Evolutionary conservation across 2,888 invertebrate genomes (phyloP), one percentile per base, ranked within the genome.

Genomic region (Cephalotes varians): DNA sequence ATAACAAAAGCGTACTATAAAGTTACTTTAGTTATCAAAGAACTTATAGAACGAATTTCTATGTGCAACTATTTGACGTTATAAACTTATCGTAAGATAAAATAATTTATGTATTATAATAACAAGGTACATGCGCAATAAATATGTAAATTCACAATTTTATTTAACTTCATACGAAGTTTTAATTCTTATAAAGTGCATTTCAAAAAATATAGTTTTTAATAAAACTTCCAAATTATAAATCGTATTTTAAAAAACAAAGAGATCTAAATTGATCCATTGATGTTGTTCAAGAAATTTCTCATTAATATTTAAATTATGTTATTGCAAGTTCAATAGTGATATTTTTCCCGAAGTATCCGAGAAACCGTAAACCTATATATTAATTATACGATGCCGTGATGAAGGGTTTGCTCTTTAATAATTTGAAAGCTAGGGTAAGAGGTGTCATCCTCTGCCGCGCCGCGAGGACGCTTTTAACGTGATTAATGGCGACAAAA

Each of bases 401-500:
- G 56, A 56, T 34, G 21, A 31, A 56, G 71, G 44, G 56, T 69
- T 69, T 25, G 40, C 31, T 79, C 71, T 79, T 71, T 58, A 71
- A 79, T 71, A 79, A 79, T 58, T 79, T 79, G 56, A 71, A 77
- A 69, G 71, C 56, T 44, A 79, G 71, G 56, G 31, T 56, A 21
- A 77, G 44, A 56, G 40, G 72, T 71, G 77, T 56, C 77, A 77
- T 18, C 40, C 31, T 25, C 58, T 37, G 47, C 21, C 40, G 69
- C 28, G 28, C 72, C 47, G 37, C 65, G 31, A 51, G 69, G n/a
- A 56, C 15, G 73, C 49, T 54, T 80, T 80, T 64, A 79, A 69
- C 69, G 7, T 56, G 83, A 83, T 85, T 74, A 80, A 85, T 64
- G 28, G 28, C 25, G 69, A 49, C 60, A 51, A 73, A 73, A 40